Evolutionary conservation across 2,113 vertebrate species (phyloP).

Genomic region (Ceyx cyanopectus): DNA sequence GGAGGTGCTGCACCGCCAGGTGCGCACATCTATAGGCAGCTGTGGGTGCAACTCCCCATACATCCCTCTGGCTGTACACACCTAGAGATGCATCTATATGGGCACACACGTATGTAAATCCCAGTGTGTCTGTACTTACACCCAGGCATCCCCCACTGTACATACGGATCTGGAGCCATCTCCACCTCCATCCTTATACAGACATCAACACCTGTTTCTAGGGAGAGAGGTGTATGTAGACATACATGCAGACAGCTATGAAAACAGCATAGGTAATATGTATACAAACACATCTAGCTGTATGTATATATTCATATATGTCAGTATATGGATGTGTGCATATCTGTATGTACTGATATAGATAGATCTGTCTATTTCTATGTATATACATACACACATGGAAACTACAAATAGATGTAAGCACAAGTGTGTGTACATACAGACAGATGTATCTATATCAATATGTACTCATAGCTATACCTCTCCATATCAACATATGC

Average conservation of each 20-base stretch:
- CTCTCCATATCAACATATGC: not conserved
- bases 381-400: not conserved
- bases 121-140: too few species aligned
- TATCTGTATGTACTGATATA: not conserved
- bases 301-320: not conserved
- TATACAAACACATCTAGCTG: accelerated
- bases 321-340: not conserved
- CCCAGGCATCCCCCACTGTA: too few species aligned
- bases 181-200: not conserved
- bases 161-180: not conserved
- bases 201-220: not conserved
- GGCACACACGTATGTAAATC: not conserved
- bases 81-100: not conserved
- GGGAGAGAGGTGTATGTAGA: not conserved
- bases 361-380: not conserved
- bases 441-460: not conserved
- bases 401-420: not conserved
- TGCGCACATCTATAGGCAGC: too few species aligned
- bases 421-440: not conserved
- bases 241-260: not conserved
- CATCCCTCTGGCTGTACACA: not conserved
- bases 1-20: too few species aligned
- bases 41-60: not conserved
- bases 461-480: not conserved
- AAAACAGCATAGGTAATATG: not conserved